Percentiles rank a stretch among this genome's conserved stretches.
Evolutionary conservation across 2,888 invertebrate genomes (phyloP).

Genomic region (Yponomeuta evonymella): DNA sequence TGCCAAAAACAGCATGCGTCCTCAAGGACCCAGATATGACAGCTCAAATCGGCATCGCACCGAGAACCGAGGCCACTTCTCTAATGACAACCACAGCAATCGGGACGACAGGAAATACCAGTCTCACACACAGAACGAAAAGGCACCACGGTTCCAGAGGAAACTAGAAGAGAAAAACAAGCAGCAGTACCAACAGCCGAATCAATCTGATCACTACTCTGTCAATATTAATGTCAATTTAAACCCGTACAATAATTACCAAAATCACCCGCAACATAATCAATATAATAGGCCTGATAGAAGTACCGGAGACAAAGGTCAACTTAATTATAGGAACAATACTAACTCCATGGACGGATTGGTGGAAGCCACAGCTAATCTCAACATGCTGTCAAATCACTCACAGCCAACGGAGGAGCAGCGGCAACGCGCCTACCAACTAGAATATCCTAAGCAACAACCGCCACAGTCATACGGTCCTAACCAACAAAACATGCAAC

Average conservation of each 20-base stretch:
- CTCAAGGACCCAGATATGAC: slow-evolving; percentile 53
- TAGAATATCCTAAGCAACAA: slow-evolving; percentile 39
- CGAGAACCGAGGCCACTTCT: slow-evolving; percentile 53
- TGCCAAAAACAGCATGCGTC: slow-evolving; percentile 48
- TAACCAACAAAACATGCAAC: slow-evolving; percentile 36
- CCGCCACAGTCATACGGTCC: slow-evolving; percentile 46
- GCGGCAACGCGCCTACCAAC: slow-evolving; percentile 40
- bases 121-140: slow-evolving; percentile 56
- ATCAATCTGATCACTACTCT: slow-evolving; percentile 23
- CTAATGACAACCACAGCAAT: slow-evolving; percentile 49
- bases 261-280: slow-evolving; percentile 35
- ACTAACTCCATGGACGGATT: slow-evolving; percentile 49
- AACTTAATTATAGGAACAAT: slow-evolving; percentile 42
- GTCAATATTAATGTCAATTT: slow-evolving; percentile 41
- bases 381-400: slow-evolving; percentile 47
- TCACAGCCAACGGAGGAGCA: slow-evolving; percentile 40
- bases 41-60: slow-evolving; percentile 43
- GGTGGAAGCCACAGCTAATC: slow-evolving; percentile 51
- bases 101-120: slow-evolving; percentile 63
- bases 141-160: slow-evolving; percentile 79
- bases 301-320: slow-evolving; percentile 12
- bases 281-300: slow-evolving; percentile 36
- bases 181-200: slow-evolving; percentile 38
- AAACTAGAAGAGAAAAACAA: slow-evolving; percentile 69
- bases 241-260: slow-evolving; percentile 50